Evolutionary conservation across 2,113 vertebrate species (phyloP), one percentile per base, ranked within the genome.

Genomic region (Rhegmatorhina hoffmannsi): DNA sequence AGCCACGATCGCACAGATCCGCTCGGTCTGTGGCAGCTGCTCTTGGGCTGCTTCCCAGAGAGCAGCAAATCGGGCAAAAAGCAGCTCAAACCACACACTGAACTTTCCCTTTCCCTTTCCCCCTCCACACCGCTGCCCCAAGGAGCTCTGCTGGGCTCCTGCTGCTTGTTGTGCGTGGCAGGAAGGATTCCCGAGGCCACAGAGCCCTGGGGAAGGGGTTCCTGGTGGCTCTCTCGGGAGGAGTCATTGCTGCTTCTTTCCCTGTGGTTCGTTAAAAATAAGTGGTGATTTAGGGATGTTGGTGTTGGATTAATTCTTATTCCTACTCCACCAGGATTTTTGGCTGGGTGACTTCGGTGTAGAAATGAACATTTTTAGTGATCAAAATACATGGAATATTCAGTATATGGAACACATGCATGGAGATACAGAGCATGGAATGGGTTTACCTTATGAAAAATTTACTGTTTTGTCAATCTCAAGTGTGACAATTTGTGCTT

Each of bases 41-140:
- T 76, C 59, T 86, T 75, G 47, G 88, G 75, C 75, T 82, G 73
- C 73, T 78, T 59, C 70, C 75, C 85, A 92, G 64, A 60, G 53
- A 81, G 40, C 63, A 92, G 40, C 63, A 92, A 62, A 66, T 90
- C 31, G 72, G 49, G 56, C 53, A 78, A 87, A 83, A 88, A 44
- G 26, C 85, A 94, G 59, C 63, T 70, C 62, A 92, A 94, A 60
- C 0, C 21, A 63, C 33, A 34, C 29, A 29, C 43, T 13, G 23
- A 83, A 16, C 26, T 40, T 17, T 7, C 4, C 3, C 5, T 17
- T 7, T 4, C 3, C 5, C 7, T 8, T 9, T 17, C 8, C 6
- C 25, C 18, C 2, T 15, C 17, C 12, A 10, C 21, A 11, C 43
- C 29, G 15, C 31, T 17, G 6, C 44, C 25, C 11, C 16, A 63